Percentiles rank a stretch among this genome's conserved stretches.
Conservation (phyloP, 2,888 invertebrate species). For the Cheilosia pagana region DNA sequence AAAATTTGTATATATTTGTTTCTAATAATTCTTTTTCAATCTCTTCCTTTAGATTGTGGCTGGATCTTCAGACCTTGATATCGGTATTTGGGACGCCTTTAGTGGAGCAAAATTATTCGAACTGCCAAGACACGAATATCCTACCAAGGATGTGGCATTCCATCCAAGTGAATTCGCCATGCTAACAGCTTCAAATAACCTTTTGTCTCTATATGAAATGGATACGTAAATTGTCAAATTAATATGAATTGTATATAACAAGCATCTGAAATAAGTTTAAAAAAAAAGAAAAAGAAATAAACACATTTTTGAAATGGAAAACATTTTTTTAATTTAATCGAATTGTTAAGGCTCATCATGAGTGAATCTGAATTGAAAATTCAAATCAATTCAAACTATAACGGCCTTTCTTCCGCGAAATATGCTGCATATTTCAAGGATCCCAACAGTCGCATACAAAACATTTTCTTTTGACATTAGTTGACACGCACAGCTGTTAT, state of each 20-base stretch:
- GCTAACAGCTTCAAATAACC: slow-evolving; percentile 96
- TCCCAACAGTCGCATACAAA: slow-evolving; percentile 10
- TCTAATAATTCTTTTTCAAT: slow-evolving; percentile 85
- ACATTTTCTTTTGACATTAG: not conserved
- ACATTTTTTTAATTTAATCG: too few relatives aligned
- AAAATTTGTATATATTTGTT: slow-evolving; percentile 81
- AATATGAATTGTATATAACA: too few relatives aligned
- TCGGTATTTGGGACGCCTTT: slow-evolving; percentile 93
- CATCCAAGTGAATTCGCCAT: slow-evolving; percentile 97
- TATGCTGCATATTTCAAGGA: slow-evolving; percentile 10
- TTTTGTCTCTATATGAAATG: slow-evolving; percentile 94
- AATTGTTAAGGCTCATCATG: too few relatives aligned
- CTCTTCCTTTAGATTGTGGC: slow-evolving; percentile 86
- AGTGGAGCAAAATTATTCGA: slow-evolving; percentile 92
- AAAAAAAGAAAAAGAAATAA: too few relatives aligned
- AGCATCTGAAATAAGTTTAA: too few relatives aligned
- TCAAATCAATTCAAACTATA: not conserved
- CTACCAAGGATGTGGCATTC: slow-evolving; percentile 97
- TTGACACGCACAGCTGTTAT: slow-evolving; percentile 34
- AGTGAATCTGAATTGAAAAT: too few relatives aligned
- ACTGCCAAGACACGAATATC: slow-evolving; percentile 98
- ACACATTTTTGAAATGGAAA: too few relatives aligned
- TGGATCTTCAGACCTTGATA: slow-evolving; percentile 78
- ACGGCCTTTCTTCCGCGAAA: not conserved
- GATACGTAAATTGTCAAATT: not conserved